phyloP scores from a whole-genome alignment of 2,888 invertebrate genomes.

The Entomobrya proxima region DNA sequence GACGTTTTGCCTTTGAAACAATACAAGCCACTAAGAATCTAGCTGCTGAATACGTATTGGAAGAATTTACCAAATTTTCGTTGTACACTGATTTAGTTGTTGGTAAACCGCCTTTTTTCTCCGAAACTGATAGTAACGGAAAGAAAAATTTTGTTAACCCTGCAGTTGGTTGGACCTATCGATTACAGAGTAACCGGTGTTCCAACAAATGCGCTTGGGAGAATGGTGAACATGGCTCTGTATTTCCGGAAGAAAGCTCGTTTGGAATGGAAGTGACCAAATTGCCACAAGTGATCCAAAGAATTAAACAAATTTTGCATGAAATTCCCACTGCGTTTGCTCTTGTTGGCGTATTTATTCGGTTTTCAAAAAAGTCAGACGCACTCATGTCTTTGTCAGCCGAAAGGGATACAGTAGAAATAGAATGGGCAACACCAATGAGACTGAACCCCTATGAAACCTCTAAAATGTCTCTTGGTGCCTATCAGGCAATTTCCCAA shows the following conservation, averaged over 20 bases:
- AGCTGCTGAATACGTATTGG: constrained; percentile 42
- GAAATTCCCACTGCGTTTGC: constrained; percentile 64
- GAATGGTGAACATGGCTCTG: constrained; percentile 58
- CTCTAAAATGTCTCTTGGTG: constrained; percentile 50
- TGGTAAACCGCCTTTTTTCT: constrained; percentile 64
- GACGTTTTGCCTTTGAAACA: constrained; percentile 48
- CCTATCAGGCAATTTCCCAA: constrained; percentile 64
- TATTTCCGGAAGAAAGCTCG: constrained; percentile 63
- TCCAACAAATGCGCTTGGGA: constrained; percentile 67
- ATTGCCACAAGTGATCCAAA: constrained; percentile 50
- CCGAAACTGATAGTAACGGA: constrained; percentile 44
- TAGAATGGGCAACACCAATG: constrained; percentile 64
- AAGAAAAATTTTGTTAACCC: constrained; percentile 61
- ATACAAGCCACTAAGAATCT: constrained; percentile 55
- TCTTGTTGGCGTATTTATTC: constrained; percentile 67
- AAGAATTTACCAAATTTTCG: constrained; percentile 62
- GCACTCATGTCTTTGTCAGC: constrained; percentile 49
- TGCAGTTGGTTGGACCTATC: constrained; percentile 61
- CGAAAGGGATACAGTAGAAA: constrained; percentile 45
- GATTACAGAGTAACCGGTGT: constrained; percentile 61
- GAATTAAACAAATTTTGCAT: constrained; percentile 61
- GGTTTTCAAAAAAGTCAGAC: constrained; percentile 57
- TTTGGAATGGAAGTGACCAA: constrained; percentile 64
- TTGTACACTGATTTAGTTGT: constrained; percentile 58
- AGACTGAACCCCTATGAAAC: constrained; percentile 50